Conservation (phyloP, 2,888 invertebrate genomes). For the Hyposoter didymator region DNA sequence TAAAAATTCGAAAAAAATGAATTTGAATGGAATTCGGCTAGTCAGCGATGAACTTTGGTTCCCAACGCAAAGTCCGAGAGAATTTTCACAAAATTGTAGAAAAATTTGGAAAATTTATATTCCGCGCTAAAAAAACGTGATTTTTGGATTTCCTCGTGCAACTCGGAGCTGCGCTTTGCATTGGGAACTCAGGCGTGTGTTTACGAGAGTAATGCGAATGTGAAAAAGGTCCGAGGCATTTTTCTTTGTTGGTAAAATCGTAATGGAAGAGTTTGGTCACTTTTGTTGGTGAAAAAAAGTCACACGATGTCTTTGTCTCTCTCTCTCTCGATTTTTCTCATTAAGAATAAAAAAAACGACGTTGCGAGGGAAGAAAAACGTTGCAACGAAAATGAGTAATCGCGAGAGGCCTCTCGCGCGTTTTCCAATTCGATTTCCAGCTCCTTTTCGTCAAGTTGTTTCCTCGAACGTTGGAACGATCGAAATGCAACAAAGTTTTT, state of each 20-base stretch:
- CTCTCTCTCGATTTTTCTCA: neutral
- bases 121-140: neutral
- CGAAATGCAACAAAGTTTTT: neutral
- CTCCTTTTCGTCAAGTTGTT: neutral
- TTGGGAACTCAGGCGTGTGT: neutral
- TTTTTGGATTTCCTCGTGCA: neutral
- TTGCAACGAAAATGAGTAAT: neutral
- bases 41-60: neutral
- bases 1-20: too few species aligned
- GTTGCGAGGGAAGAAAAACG: neutral
- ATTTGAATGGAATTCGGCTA: neutral
- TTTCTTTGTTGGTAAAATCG: neutral
- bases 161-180: neutral
- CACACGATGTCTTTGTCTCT: slow-evolving; percentile 5
- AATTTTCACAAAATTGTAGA: neutral
- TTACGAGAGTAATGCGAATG: neutral
- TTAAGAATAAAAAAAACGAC: neutral
- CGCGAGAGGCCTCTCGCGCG: neutral
- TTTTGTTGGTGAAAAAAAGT: neutral
- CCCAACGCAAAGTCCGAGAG: neutral
- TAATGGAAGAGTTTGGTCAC: neutral
- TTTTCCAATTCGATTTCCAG: neutral
- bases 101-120: neutral
- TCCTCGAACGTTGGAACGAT: neutral
- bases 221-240: neutral